Base-by-base conservation (phyloP, 35 echinoderm and acorn worm genomes). In the Hemicentrotus pulcherrimus region DNA sequence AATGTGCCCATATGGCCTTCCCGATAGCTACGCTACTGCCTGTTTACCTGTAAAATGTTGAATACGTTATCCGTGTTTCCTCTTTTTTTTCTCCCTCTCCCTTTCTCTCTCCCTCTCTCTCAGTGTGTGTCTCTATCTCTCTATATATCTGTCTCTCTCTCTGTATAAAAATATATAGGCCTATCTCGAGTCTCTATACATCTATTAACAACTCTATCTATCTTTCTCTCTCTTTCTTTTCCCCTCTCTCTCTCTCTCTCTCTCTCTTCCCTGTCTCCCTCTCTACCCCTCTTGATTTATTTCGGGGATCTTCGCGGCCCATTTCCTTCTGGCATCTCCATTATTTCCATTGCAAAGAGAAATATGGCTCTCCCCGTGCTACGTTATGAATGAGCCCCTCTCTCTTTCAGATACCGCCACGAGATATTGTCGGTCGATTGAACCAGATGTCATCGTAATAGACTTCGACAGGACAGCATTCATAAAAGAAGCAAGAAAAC, bases 391-490 rank as follows among this genome's bases (percentile, higher is more conserved):
- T 78, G 65, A 78, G 65, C 65, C 24, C 52, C 52, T 78, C 22
- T 24, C 6, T 18, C 65, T 78, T 78, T 78, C 65, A 78, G 22
- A 78, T 78, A 78, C 65, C 65, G 65, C 65, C 65, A 78, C 18
- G 19, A 78, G 19, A 78, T 78, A 78, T 78, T 78, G 65, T 28
- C 65, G 65, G 65, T 78, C 15, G 65, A 22, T 78, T 78, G 28
- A 15, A 78, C 65, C 65, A 78, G 65, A 78, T 78, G 65, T 78
- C 65, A 78, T n/a, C 65, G 65, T 78, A 78, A 78, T 78, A 78
- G 65, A 22, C 65, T 28, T 22, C 19, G 65, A 78, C 65, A 78
- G 65, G 19, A 22, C 28, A 78, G 28, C 19, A 78, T 78, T 18
- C 19, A n/a, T 78, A 78, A 78, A 78, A 18, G 16, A 28, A 78